Evolutionary conservation across 1,140 invertebrate genomes (phyloP), one percentile per base, ranked within the genome.

Genomic region (Sminthurides bifidus): DNA sequence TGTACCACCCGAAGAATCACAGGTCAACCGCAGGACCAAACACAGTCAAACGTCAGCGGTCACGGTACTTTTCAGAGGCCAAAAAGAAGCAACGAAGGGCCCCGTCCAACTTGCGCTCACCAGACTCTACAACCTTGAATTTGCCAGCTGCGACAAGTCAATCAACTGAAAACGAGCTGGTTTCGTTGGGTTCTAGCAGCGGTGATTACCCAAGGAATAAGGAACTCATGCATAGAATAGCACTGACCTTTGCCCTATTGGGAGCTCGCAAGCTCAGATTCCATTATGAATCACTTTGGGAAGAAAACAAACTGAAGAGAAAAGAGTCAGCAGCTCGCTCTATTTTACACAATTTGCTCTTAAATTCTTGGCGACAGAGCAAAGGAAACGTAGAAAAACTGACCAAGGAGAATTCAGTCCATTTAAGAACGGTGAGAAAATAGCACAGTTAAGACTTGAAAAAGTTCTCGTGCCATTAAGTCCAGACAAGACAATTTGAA

Each of bases 331-430:
- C 44, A 14, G 44, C 44, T 12, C 26, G 44, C 12, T 21, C 30
- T 6, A 48, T 48, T 48, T 21, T 48, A 6, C 44, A 26, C 21
- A 26, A 27, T 8, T 27, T 48, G 8, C 24, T 48, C 8, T 48
- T 48, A 27, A 48, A 48, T 27, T 48, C 44, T 14, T 48, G 44
- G 44, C 5, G 44, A 6, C 44, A 48, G 27, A 8, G 15, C 19
- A 8, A 21, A 19, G 30, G 19, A 8, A 23, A 48, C 26, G 30
- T 27, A 15, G 44, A 48, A 6, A 48, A 48, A 30, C 27, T 48
- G 8, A 26, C 15, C 10, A 48, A 48, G 27, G 44, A 48, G 24
- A 48, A 48, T 19, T 8, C 23, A 14, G 10, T 8, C 15, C 44
- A 48, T 27, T 27, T 26, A 30, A 6, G 40, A 19, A 43, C 40